A percentile compares a stretch with the other conserved stretches of the same genome.
phyloP scores from a whole-genome alignment of 1,140 invertebrate genomes.

The Solenopsis fugax region DNA sequence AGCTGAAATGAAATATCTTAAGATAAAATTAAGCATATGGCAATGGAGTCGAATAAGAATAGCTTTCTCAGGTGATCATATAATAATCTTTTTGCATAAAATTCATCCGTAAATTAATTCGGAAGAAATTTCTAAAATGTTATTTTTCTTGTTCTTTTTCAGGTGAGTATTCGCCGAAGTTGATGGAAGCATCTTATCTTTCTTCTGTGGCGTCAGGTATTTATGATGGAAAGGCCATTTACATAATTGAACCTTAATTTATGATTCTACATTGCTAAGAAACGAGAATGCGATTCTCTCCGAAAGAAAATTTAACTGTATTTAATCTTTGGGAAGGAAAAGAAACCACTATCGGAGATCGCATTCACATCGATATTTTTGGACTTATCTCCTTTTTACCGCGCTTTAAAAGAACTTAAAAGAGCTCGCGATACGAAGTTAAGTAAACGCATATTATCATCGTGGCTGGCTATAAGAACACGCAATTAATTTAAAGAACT shows the following conservation, averaged over 20 bases:
- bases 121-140: conserved; percentile 10
- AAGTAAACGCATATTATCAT: conserved; percentile 9
- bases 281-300: background rate
- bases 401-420: background rate
- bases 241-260: conserved; percentile 25
- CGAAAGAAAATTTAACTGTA: background rate
- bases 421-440: background rate
- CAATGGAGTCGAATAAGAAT: background rate
- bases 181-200: conserved; percentile 8
- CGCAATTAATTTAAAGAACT: conserved; percentile 51
- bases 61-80: background rate
- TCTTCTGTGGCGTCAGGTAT: conserved; percentile 29
- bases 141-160: conserved; percentile 37
- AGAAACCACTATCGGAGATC: background rate
- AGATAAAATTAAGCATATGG: background rate
- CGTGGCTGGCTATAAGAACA: conserved; percentile 13
- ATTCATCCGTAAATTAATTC: background rate
- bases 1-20: background rate
- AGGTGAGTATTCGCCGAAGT: conserved; percentile 66
- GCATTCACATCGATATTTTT: background rate
- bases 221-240: conserved; percentile 21
- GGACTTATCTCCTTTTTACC: conserved; percentile 4
- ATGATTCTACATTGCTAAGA: background rate
- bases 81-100: background rate
- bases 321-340: conserved; percentile 4